phyloP scores from a whole-genome alignment of 2,888 invertebrate genomes.

The Dascillus cervinus region DNA sequence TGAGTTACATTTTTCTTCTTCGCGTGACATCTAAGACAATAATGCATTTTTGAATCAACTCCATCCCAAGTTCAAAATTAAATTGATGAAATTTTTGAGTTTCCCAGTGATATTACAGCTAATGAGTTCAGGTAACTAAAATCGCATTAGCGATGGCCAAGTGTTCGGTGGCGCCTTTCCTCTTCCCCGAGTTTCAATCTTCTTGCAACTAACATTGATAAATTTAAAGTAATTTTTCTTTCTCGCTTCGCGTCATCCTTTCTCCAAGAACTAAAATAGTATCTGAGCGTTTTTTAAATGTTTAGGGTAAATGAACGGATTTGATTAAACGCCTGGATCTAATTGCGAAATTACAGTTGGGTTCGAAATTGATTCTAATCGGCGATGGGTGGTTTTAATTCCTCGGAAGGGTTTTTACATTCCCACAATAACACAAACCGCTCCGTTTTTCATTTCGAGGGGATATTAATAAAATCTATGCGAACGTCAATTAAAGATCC shows the following conservation, averaged over 20 bases:
- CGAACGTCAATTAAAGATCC: slow-evolving; percentile 40
- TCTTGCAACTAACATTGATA: slow-evolving; percentile 43
- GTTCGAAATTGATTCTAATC: too few species aligned
- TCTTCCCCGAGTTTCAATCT: slow-evolving; percentile 39
- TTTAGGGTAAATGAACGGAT: slow-evolving; percentile 31
- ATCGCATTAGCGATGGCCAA: slow-evolving; percentile 38
- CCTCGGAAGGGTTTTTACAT: too few species aligned
- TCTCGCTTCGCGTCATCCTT: slow-evolving; percentile 38
- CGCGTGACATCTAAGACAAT: slow-evolving; percentile 27
- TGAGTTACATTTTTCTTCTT: slow-evolving; percentile 34
- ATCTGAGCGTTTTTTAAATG: slow-evolving; percentile 29
- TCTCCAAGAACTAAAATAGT: slow-evolving; percentile 38
- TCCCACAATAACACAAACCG: too few species aligned
- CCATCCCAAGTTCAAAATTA: not conserved
- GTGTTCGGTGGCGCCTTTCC: slow-evolving; percentile 23
- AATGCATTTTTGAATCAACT: slow-evolving; percentile 24
- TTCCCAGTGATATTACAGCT: slow-evolving; percentile 11
- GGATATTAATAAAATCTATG: slow-evolving; percentile 27
- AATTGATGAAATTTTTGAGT: slow-evolving; percentile 6
- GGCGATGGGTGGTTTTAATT: too few species aligned
- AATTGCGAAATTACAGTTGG: slow-evolving; percentile 28
- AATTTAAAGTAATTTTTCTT: slow-evolving; percentile 50
- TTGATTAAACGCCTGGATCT: slow-evolving; percentile 33
- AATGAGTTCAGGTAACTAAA: slow-evolving; percentile 42
- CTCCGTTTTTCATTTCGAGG: too few species aligned